A percentile compares a stretch with the other conserved stretches of the same genome.
Conservation (phyloP, 1,140 invertebrate genomes). For the Drosophila guanche region DNA sequence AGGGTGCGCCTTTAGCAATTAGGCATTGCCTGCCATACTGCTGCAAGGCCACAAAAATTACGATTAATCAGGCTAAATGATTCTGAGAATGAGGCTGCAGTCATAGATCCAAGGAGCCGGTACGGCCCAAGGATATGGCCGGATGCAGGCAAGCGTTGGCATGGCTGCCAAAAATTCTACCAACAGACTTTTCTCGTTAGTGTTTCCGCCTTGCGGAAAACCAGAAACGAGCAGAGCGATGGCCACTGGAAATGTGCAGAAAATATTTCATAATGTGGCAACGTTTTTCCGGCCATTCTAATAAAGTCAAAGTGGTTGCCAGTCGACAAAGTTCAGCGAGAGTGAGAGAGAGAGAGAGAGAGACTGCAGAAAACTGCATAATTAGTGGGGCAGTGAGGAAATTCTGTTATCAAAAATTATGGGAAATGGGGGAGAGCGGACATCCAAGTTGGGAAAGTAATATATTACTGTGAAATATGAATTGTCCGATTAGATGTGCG, state of each 20-base stretch:
- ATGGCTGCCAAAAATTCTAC: conserved; percentile 35
- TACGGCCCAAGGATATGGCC: conserved; percentile 1
- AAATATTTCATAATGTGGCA: conserved; percentile 54
- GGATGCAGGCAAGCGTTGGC: conserved; percentile 14
- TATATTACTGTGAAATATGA: conserved; percentile 44
- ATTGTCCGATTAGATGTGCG: conserved; percentile 26
- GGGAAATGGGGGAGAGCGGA: neutral
- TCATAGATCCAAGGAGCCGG: neutral
- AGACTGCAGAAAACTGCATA: conserved; percentile 45
- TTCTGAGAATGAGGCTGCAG: neutral
- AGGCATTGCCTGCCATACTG: conserved; percentile 11
- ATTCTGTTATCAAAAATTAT: conserved; percentile 18
- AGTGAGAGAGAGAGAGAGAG: neutral
- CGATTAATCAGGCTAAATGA: conserved; percentile 59
- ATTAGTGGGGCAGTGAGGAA: conserved; percentile 49
- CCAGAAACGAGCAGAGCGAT: conserved; percentile 13
- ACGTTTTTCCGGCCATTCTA: conserved; percentile 39
- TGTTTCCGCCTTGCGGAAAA: conserved; percentile 42
- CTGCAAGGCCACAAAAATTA: conserved; percentile 19
- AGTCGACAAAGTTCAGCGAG: conserved; percentile 37
- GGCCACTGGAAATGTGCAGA: conserved; percentile 22
- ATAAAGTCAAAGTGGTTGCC: conserved; percentile 46
- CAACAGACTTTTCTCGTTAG: conserved; percentile 65
- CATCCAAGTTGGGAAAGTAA: conserved; percentile 12
- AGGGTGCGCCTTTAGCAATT: conserved; percentile 31